Evolutionary conservation across 1,140 invertebrate species (phyloP).

Genomic region (Adelges cooleyi): DNA sequence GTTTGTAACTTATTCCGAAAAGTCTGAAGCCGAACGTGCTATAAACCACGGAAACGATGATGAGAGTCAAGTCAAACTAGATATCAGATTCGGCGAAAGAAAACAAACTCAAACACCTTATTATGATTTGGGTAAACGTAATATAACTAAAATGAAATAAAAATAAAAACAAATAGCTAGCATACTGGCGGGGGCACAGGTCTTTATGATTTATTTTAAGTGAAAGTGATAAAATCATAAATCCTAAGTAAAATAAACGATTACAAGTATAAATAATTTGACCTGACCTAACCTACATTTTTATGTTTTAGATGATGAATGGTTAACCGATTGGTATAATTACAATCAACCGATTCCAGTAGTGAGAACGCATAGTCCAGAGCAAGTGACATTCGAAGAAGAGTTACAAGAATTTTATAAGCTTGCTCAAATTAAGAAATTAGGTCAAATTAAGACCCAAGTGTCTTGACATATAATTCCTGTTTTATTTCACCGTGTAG

Average conservation of each 20-base stretch:
- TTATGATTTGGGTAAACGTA: conserved; percentile 10
- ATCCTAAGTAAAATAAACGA: no score
- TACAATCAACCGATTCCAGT: background rate
- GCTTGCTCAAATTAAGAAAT: conserved; percentile 16
- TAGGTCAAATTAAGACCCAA: conserved; percentile 16
- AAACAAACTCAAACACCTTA: conserved; percentile 22
- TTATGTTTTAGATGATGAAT: conserved; percentile 18
- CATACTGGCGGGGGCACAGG: no score
- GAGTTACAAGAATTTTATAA: conserved; percentile 19
- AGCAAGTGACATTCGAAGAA: background rate
- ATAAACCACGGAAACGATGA: conserved; percentile 18
- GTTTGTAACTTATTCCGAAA: conserved; percentile 10
- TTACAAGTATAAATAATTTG: no score
- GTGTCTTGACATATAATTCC: conserved; percentile 4
- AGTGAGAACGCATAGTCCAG: background rate
- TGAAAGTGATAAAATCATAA: no score
- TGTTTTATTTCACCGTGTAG: conserved; percentile 18
- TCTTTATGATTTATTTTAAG: no score
- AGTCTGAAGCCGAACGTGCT: background rate
- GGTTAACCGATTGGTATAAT: conserved; percentile 18
- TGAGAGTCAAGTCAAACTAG: background rate
- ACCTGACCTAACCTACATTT: no score
- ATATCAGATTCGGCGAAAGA: conserved; percentile 14
- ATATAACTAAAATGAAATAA: no score
- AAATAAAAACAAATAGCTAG: no score